Percentiles rank a stretch among this genome's conserved stretches.
phyloP scores from a whole-genome alignment of 2,113 vertebrate genomes.

The Smithornis capensis region DNA sequence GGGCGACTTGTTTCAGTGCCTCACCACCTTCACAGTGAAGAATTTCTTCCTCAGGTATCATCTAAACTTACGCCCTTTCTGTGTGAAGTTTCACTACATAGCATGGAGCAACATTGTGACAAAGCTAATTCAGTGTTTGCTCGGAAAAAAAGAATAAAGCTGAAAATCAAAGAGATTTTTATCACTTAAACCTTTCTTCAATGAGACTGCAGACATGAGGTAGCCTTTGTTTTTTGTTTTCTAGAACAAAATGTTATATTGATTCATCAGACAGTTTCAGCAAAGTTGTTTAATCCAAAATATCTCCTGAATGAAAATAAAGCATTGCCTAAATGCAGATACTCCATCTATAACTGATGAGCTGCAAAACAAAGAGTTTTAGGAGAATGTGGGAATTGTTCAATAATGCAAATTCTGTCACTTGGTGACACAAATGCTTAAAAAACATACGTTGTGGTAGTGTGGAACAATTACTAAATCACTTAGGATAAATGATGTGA shows the following conservation, averaged over 20 bases:
- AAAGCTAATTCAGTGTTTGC: not conserved
- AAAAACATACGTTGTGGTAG: not conserved
- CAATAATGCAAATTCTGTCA: not conserved
- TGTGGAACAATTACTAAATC: not conserved
- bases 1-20: not conserved
- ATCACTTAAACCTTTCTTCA: not conserved
- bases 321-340: not conserved
- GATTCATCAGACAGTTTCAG: not conserved
- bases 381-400: not conserved
- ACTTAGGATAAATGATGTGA: not conserved
- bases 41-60: not conserved
- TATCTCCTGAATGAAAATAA: not conserved
- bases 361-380: not conserved
- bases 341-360: not conserved
- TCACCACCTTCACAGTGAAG: not conserved
- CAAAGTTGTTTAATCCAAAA: not conserved
- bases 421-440: not conserved
- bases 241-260: not conserved
- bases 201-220: not conserved
- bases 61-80: not conserved
- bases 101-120: not conserved
- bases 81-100: not conserved
- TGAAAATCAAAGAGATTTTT: not conserved
- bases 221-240: not conserved
- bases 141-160: not conserved